These are phyloP conservation scores for Chymomyza procnemis DNA, from an alignment of 2,888 invertebrate species.

Conservation along the genomic window DNA sequence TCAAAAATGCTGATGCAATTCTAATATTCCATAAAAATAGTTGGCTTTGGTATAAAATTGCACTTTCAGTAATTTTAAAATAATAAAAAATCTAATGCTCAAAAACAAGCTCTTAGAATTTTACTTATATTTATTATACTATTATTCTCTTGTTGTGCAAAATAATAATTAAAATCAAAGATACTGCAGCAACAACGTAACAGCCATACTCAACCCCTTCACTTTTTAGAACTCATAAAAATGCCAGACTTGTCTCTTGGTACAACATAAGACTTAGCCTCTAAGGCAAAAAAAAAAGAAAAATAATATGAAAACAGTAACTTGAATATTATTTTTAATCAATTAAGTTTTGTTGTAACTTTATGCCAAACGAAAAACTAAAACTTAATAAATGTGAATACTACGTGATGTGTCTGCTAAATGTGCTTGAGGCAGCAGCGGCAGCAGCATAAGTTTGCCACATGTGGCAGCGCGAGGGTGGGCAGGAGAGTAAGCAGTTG, in stretches of 20 bases:
- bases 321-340: slow-evolving; percentile 67
- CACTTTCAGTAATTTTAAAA: no score
- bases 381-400: slow-evolving; percentile 58
- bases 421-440: slow-evolving; percentile 19
- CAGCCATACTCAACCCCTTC: no score
- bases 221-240: slow-evolving; percentile 33
- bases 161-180: no score
- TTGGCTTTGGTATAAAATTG: no score
- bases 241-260: slow-evolving; percentile 40
- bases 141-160: no score
- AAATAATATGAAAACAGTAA: background rate
- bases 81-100: no score
- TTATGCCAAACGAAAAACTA: slow-evolving; percentile 41
- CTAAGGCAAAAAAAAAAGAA: background rate
- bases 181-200: no score
- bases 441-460: background rate
- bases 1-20: no score
- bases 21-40: no score
- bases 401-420: slow-evolving; percentile 63
- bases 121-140: no score
- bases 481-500: background rate
- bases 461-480: background rate
- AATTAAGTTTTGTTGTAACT: slow-evolving; percentile 62
- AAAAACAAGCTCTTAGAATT: no score
- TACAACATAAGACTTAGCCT: background rate